Base-by-base conservation (phyloP, 2,797 vertebrate species). In the Pelochelys cantorii region DNA sequence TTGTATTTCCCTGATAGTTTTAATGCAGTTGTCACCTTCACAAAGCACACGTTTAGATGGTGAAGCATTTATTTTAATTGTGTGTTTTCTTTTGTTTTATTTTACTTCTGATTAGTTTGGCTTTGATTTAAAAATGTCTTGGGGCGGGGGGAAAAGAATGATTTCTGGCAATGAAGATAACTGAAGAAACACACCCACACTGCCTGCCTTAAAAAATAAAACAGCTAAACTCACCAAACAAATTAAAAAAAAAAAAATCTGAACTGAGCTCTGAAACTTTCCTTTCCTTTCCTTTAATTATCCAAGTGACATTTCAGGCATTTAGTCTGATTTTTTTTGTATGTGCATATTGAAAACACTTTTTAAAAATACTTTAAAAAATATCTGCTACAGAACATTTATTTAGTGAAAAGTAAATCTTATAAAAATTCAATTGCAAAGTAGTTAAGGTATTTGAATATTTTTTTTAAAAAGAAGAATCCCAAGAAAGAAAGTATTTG, bases 401-500 rank as follows among this genome's bases (percentile, higher is more conserved):
- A 97, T 97, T 97, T 97, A 97, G 92, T 17, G 57, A 96, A 97
- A 97, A 97, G 96, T 96, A 97, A 98, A 98, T 97, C 97, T 97
- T 97, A 97, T 98, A 97, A 98, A 98, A 98, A 98, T 97, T 97
- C 98, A 97, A 97, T 98, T 98, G 98, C 97, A 95, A 98, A 97
- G 98, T 98, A 97, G 97, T 98, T 98, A 98, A 98, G 97, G 97
- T 98, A 98, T 98, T 98, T 98, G 97, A 98, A 97, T 71, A 71
- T 71, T 71, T 71, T 98, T 96, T 83, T 86, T 91, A 97, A 96
- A 92, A 97, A 97, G 96, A 97, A 98, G 97, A 97, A 97, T 97
- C 98, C 97, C 85, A 97, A 98, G 98, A 98, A 98, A 98, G 97
- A 98, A 98, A 98, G 98, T 98, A 98, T 98, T 98, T 98, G 98